These are phyloP conservation scores for Drosophila arizonae DNA, from an alignment of 1,140 invertebrate genomes.

Conservation along the genomic window DNA sequence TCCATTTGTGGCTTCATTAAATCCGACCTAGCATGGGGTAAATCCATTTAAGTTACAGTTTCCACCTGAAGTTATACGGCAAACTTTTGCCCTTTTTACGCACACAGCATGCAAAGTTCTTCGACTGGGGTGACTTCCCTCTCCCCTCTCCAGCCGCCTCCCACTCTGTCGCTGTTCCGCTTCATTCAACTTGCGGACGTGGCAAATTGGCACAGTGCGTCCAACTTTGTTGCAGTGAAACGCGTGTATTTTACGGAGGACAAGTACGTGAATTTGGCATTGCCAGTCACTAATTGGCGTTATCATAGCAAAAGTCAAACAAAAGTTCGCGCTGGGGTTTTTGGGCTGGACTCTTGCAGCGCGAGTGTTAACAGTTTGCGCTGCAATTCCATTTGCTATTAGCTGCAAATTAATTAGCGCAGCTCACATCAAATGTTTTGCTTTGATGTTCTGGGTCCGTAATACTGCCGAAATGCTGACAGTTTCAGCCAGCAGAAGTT, in stretches of 20 bases:
- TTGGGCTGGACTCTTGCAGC: not conserved
- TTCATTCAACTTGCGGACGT: conserved; percentile 2
- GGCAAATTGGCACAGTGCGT: conserved; percentile 13
- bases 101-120: not conserved
- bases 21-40: conserved; percentile 8
- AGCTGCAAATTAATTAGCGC: conserved; percentile 56
- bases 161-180: no score
- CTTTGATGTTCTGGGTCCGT: conserved; percentile 45
- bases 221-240: conserved; percentile 21
- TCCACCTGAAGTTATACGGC: conserved; percentile 10
- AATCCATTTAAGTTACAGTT: conserved; percentile 30
- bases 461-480: conserved; percentile 28
- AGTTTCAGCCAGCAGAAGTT: conserved; percentile 16
- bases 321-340: not conserved
- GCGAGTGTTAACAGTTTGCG: conserved; percentile 8
- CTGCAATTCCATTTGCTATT: conserved; percentile 15
- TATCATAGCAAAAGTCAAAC: conserved; percentile 4
- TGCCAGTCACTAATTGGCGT: conserved; percentile 23
- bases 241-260: not conserved
- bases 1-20: conserved; percentile 37
- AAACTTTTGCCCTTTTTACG: conserved; percentile 17
- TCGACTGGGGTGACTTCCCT: no score
- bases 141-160: no score
- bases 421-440: conserved; percentile 20
- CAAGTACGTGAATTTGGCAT: not conserved